Base-by-base conservation (phyloP, 2,113 vertebrate genomes). In the Tachysurus fulvidraco region DNA sequence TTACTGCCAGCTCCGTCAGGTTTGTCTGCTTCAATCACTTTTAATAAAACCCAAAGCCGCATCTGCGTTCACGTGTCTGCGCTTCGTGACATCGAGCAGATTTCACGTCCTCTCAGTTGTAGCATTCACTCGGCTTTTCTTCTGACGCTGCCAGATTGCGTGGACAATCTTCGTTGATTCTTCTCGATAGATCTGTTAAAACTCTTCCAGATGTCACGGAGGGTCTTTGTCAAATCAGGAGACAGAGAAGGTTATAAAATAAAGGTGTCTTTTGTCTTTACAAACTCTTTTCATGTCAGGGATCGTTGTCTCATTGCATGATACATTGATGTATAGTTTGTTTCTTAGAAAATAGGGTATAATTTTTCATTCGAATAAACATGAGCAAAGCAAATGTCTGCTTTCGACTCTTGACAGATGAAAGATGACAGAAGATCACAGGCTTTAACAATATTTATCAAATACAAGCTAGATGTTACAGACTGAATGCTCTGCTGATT, bases 21-120 rank as follows among this genome's bases (percentile, higher is more conserved):
- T 59, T 59, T 36, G 30, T 80, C 78, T 12, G 55, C 78, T 59
- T 59, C 78, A 41, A 60, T 60, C 44, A 81, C 55, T 14, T 81
- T 81, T 44, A 81, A 60, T 81, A 44, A 60, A 23, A 59, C 19
- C 55, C 7, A 14, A 44, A 23, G 10, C n/a, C 14, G 55, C 78
- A 60, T 21, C 78, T 41, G 78, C 30, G 21, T 81, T 57, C 77
- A 23, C 10, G 17, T 36, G 28, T 36, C 55, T 60, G 55, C 16
- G 5, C 30, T 10, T 25, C 28, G 5, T 44, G 78, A 80, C 55
- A 59, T 23, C 41, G 4, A 80, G 30, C 41, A 23, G 28, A 55
- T 6, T 59, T 30, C 12, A 19, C 30, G 21, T 57, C 77, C 77
- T 55, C 28, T 57, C 54, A 36, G 14, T 79, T 21, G 30, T 23